Evolutionary conservation across 2,888 invertebrate genomes (phyloP).

Genomic region (Anthrax anthrax): DNA sequence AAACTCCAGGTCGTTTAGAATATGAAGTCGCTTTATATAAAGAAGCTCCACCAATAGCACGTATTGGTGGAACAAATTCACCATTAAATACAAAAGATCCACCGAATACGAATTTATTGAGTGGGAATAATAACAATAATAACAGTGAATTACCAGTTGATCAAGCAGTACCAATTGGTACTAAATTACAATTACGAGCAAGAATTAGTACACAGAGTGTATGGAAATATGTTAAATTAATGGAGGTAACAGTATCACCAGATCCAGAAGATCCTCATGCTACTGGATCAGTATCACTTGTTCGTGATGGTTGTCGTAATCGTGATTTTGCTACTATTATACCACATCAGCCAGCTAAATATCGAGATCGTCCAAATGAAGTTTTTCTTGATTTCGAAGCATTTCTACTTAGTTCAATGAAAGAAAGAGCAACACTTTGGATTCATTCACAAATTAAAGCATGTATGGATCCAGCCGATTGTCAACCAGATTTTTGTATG

Average conservation of each 20-base stretch:
- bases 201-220: slow-evolving; percentile 75
- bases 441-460: slow-evolving; percentile 84
- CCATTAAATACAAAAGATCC: slow-evolving; percentile 21
- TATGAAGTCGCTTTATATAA: slow-evolving; percentile 81
- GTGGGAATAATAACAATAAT: too few species aligned
- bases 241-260: slow-evolving; percentile 68
- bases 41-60: slow-evolving; percentile 58
- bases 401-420: slow-evolving; percentile 73
- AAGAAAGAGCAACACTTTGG: slow-evolving; percentile 74
- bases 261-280: slow-evolving; percentile 75
- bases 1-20: slow-evolving; percentile 70
- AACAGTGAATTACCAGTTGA: slow-evolving; percentile 53
- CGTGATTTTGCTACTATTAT: slow-evolving; percentile 76
- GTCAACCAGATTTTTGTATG: slow-evolving; percentile 74
- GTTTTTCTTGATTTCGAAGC: slow-evolving; percentile 82
- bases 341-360: slow-evolving; percentile 73
- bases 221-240: slow-evolving; percentile 76
- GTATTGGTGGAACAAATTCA: slow-evolving; percentile 34
- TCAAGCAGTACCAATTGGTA: slow-evolving; percentile 78
- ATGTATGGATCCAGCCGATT: slow-evolving; percentile 73
- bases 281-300: slow-evolving; percentile 63
- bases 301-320: slow-evolving; percentile 74
- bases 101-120: slow-evolving; percentile 15
- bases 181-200: slow-evolving; percentile 69
- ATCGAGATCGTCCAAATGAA: slow-evolving; percentile 69